These are phyloP conservation scores for Gadopsis marmoratus DNA, from an alignment of 2,797 vertebrate genomes.

Conservation along the genomic window DNA sequence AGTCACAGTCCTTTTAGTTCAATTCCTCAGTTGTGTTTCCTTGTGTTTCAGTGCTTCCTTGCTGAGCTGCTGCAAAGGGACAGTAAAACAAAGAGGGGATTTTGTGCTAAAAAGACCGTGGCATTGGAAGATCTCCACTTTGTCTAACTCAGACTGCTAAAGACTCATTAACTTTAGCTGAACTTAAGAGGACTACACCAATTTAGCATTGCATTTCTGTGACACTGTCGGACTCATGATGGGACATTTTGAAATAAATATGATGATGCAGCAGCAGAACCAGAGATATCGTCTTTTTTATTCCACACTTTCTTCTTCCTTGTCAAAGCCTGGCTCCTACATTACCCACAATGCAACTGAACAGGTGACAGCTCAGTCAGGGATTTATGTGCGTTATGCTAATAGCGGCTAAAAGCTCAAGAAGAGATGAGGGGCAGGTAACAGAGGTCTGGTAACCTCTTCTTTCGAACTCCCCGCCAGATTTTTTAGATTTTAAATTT, in stretches of 20 bases:
- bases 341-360: constrained; percentile 2
- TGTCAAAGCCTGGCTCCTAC: not conserved
- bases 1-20: constrained; percentile 31
- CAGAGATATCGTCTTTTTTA: not conserved
- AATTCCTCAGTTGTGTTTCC: constrained; percentile 27
- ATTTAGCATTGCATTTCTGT: not conserved
- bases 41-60: constrained; percentile 11
- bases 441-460: too few relatives aligned
- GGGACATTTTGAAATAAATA: not conserved
- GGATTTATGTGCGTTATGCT: too few relatives aligned
- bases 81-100: constrained; percentile 25
- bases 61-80: constrained; percentile 18
- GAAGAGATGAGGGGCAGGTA: too few relatives aligned
- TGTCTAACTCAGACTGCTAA: not conserved
- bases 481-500: too few relatives aligned
- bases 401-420: not conserved
- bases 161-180: constrained; percentile 4
- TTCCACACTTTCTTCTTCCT: not conserved
- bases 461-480: too few relatives aligned
- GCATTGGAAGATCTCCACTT: constrained; percentile 16
- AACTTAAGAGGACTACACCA: not conserved
- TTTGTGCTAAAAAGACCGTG: constrained; percentile 12
- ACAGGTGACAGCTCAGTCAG: rapidly evolving
- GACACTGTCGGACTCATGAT: not conserved
- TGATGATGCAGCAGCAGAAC: not conserved